Evolutionary conservation across 2,888 invertebrate species (phyloP), one percentile per base, ranked within the genome.

Genomic region (Lissonota sp.): DNA sequence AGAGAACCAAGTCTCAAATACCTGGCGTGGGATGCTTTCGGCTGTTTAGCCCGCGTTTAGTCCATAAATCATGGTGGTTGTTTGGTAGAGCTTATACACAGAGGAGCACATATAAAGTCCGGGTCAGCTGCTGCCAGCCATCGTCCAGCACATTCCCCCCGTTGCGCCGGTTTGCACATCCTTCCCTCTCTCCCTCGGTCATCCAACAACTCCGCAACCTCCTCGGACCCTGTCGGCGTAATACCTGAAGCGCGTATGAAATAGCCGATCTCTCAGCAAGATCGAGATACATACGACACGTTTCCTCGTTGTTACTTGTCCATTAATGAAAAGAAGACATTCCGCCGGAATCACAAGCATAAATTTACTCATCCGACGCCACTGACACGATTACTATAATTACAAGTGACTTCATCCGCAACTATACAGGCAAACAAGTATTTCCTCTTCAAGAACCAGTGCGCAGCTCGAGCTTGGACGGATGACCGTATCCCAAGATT

Each of bases 41-140:
- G 82, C 87, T 87, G 87, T 90, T 89, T 87, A 85, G 88, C 82
- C 85, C 82, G 53, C 14, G 84, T 83, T 86, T 83, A 83, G 84
- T 85, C 67, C 87, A 90, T 91, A 91, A 91, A 91, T 91, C 90
- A 91, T 87, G 83, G 81, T 84, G 84, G 85, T 88, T 86, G 86
- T 86, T 77, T 69, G 60, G 64, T 60, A 74, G 71, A 78, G 37
- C 44, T 53, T n/a, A 63, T 8, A 10, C 10, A 60, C 62, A 51
- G 64, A 63, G 75, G 49, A 60, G 51, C 44, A 39, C 57, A 10
- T 46, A 75, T 53, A 70, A 60, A 74, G 67, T 55, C 49, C 85
- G 85, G 87, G 88, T 89, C 91, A 90, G 89, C 89, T 88, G 89
- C 85, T 75, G 71, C 67, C 57, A 37, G 62, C 14, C 66, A 67